Evolutionary conservation across 2,797 vertebrate species (phyloP), one percentile per base, ranked within the genome.

Genomic region (Melanotaenia maccullochi): DNA sequence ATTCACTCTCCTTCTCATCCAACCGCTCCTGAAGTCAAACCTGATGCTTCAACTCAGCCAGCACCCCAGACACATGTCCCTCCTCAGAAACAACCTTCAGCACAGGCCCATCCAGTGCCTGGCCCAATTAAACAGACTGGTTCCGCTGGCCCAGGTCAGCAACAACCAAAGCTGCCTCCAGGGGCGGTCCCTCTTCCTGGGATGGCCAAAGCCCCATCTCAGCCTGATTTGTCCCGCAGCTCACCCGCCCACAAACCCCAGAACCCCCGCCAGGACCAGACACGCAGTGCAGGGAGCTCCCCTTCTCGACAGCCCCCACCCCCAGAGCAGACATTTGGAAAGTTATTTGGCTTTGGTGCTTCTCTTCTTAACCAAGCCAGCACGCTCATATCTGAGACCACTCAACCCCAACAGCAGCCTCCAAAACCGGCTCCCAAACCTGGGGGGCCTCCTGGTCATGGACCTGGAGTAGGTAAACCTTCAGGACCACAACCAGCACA

Each of bases 331-430:
- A 92, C 96, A 59, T 98, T 98, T 0, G 98, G 97, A 81, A 99
- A 99, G 90, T 94, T 99, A 61, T 99, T 99, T 0, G 98, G 98
- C 71, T 97, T 99, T 0, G 98, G 98, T 13, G 97, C 98, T 0
- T 99, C 98, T 14, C 96, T 99, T 22, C 93, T 99, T 75, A 99
- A 97, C 92, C 98, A 99, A 91, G 98, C 98, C 8, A 98, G 95
- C 90, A 99, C 95, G 1, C 95, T 99, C 12, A 99, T 99, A 92
- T 97, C 97, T 9, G 97, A 94, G 76, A 97, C 89, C 6, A 87
- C 92, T 75, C 95, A 95, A 22, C 94, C 95, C 81, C 97, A 96
- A 85, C 94, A 93, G 2, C 94, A 94, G 72, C 92, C 95, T 85
- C 94, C 95, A 70, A 97, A 96, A 94, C 94, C 94, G 71, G 90